Base-by-base conservation (phyloP, 2,888 invertebrate genomes). In the Dione juno region DNA sequence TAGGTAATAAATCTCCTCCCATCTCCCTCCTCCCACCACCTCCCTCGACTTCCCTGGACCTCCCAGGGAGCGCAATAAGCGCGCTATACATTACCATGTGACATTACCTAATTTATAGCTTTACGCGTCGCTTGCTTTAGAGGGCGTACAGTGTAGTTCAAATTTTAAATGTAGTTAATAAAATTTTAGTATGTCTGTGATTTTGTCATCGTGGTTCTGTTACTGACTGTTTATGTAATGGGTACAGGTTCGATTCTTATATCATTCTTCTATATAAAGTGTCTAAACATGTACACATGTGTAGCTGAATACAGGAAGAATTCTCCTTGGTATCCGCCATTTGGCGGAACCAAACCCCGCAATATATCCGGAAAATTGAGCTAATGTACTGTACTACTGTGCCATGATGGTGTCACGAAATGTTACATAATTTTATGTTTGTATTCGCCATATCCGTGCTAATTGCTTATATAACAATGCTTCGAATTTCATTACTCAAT, bases 91-190 rank as follows among this genome's bases (percentile, higher is more conserved):
- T 76, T 76, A 72, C 67, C 69, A 48, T 63, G 74, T 67, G 74
- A 73, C 74, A 68, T n/a, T 67, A 69, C 54, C 67, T 71, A 71
- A 77, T 77, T 76, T 77, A 77, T 76, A 52, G 72, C 69, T 65
- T 69, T 65, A 75, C 61, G 72, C 72, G 35, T 67, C 74, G 71
- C 64, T 70, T 52, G 52, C 19, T 40, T 40, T 16, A 57, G 37
- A 57, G 57, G 40, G 57, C 57, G 11, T 14, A 14, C 35, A 37
- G 28, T n/a, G 40, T 40, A 40, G 7, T 57, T 57, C 16, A 16
- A 16, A 8, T 57, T 40, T 57, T 37, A 16, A 40, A 40, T 54
- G 54, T 28, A n/a, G 16, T 57, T 57, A 57, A 6, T 19, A 40
- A 16, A 16, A 37, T 57, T 35, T 54, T 1, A 10, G 10, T 16